These are phyloP conservation scores for Vultur gryphus DNA, from an alignment of 2,797 vertebrate species.

Conservation along the genomic window DNA sequence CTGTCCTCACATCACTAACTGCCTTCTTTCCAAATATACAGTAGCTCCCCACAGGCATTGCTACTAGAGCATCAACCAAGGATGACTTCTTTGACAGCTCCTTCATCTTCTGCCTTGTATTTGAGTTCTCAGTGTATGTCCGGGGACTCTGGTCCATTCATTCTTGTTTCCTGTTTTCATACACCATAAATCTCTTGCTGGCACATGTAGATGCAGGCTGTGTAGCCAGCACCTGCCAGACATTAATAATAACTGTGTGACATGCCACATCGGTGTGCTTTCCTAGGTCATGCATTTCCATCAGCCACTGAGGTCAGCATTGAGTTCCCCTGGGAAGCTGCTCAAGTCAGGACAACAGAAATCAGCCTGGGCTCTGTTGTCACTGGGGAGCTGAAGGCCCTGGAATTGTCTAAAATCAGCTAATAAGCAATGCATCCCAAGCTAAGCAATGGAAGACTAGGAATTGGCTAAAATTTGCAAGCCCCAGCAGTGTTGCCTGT, in stretches of 20 bases:
- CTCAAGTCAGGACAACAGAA: neutral
- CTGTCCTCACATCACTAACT: neutral
- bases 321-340: neutral
- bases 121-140: neutral
- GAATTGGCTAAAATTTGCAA: neutral
- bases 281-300: neutral
- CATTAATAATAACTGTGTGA: neutral
- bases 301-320: neutral
- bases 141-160: fast-evolving
- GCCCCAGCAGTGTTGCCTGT: neutral
- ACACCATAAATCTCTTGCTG: neutral
- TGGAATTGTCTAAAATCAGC: neutral
- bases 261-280: neutral
- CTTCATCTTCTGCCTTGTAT: neutral
- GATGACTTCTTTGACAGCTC: neutral
- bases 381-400: neutral
- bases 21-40: neutral
- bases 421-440: neutral
- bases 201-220: neutral
- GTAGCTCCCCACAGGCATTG: neutral
- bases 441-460: neutral
- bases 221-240: neutral
- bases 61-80: neutral
- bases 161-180: neutral
- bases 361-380: neutral